Evolutionary conservation across 2,797 vertebrate genomes (phyloP).

Genomic region (Periparus ater): DNA sequence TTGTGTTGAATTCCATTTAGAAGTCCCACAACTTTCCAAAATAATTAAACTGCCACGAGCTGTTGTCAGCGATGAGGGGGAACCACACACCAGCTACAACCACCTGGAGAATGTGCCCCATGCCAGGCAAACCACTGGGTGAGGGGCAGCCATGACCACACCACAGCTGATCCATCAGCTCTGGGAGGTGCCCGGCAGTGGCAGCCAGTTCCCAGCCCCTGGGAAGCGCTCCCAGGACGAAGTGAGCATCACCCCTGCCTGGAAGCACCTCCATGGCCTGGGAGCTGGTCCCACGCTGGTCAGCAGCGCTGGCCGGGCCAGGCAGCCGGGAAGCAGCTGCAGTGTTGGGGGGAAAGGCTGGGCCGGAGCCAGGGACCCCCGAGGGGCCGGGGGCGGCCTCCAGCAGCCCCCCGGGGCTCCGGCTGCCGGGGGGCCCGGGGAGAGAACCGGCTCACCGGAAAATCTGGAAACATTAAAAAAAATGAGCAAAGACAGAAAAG

Average conservation of each 20-base stretch:
- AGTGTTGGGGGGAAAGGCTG: rapidly evolving
- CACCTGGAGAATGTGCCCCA: rapidly evolving
- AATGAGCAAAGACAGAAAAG: neutral
- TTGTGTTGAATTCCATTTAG: neutral
- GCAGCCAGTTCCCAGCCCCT: rapidly evolving
- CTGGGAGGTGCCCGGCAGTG: rapidly evolving
- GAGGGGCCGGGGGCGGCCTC: too few species aligned
- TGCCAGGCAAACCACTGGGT: rapidly evolving
- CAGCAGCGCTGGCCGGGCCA: rapidly evolving
- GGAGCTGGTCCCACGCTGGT: rapidly evolving
- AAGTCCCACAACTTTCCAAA: neutral
- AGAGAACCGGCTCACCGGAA: neutral
- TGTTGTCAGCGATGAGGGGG: neutral
- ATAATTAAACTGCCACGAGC: neutral
- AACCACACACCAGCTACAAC: neutral
- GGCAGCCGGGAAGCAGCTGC: neutral
- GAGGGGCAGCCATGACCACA: rapidly evolving
- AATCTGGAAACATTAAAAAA: neutral
- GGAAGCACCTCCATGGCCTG: rapidly evolving
- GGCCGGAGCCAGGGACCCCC: neutral
- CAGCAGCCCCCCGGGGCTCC: neutral
- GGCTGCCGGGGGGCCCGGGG: too few species aligned
- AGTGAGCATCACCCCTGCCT: neutral
- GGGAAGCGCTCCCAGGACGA: neutral
- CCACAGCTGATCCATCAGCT: too few species aligned